Evolutionary conservation across 2,113 vertebrate genomes (phyloP).

Genomic region (Xenopus tropicalis): UCB_Xtro_10.0 CM004443.2:152187001-152187500

Average conservation of each 20-base stretch:
- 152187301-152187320: neutral
- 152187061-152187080: too few relatives aligned
- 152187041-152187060: too few relatives aligned
- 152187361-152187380: slow-evolving; percentile 11
- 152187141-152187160: neutral
- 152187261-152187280: slow-evolving; percentile 24
- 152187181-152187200: neutral
- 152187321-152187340: neutral
- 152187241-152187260: neutral
- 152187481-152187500: neutral
- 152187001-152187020: too few relatives aligned
- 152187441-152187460: neutral
- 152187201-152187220: neutral
- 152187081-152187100: too few relatives aligned
- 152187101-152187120: too few relatives aligned
- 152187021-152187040: too few relatives aligned
- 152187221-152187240: neutral
- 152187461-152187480: neutral
- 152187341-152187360: neutral
- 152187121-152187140: neutral
- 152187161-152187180: neutral
- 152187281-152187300: neutral
- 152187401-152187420: neutral
- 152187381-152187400: neutral
- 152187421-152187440: neutral